Conservation (phyloP, 2,797 vertebrate genomes). For the Helarctos malayanus region DNA sequence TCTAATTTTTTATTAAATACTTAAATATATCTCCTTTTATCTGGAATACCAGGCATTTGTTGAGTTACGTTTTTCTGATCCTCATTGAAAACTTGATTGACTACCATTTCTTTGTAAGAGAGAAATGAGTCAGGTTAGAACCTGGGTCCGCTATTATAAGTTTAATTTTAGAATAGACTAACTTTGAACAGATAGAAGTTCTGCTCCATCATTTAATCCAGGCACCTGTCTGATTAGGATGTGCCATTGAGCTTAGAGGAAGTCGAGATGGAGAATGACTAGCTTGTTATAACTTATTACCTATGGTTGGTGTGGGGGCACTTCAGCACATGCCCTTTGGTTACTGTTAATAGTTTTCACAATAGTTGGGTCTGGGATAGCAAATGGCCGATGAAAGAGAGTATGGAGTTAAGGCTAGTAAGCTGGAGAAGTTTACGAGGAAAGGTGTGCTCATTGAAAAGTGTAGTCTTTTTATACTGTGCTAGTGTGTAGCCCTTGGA, state of each 20-base stretch:
- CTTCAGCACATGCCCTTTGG: neutral
- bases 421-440: neutral
- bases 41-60: constrained; percentile 20
- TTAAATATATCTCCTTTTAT: neutral
- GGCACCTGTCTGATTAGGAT: neutral
- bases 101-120: neutral
- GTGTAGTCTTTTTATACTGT: neutral
- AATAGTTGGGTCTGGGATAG: neutral
- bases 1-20: constrained; percentile 19
- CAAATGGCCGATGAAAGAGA: neutral
- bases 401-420: neutral
- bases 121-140: constrained; percentile 26
- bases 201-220: neutral
- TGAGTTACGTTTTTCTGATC: constrained; percentile 19
- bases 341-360: neutral
- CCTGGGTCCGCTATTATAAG: neutral
- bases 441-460: neutral
- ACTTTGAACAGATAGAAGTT: neutral
- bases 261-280: neutral
- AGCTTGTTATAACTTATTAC: neutral
- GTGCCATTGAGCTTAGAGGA: neutral
- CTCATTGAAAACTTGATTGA: constrained; percentile 10
- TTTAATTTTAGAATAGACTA: neutral
- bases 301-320: neutral
- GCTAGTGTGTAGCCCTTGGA: neutral